Evolutionary conservation across 53 echinoderm and acorn worm genomes (phyloP), one percentile per base, ranked within the genome.

Genomic region (Holothuria leucospilota): DNA sequence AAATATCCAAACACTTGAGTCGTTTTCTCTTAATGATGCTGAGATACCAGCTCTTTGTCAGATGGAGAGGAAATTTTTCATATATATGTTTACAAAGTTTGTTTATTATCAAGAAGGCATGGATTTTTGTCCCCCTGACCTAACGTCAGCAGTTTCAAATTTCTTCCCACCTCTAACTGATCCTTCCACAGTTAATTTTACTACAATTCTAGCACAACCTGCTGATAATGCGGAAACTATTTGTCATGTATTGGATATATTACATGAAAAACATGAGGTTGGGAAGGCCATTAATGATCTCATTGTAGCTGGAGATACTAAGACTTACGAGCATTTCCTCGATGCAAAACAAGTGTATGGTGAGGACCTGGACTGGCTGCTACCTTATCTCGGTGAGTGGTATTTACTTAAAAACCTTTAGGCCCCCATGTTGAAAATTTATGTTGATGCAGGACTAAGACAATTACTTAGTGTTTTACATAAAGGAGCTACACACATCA

Each of bases 301-400:
- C 42, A 12, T 77, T 40, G 51, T 87, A 4, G 77, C 78, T 25
- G 87, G 87, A 63, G 87, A 87, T 77, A 66, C 63, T 20, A 74
- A 87, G 28, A 87, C 78, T 0, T 87, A 77, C 34, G 87, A 62
- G 14, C 28, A 68, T 14, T 30, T 87, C 0, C 12, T 87, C 0
- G 52, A 87, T 2, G 77, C 77, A 2, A 67, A 87, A 38, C 38
- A 53, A 26, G 8, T 63, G 26, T 87, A 77, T 78, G 61, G 62
- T 46, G 77, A 62, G 8, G 78, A 78, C 26, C 42, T 78, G 14
- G 26, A 87, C 12, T 87, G 87, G 87, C 20, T 87, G 14, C 16
- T 87, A 15, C 87, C 78, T 14, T 87, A 87, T 13, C 51, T 87
- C 8, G 87, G 65, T 0, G 78, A 87, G 49, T 87, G 87, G 78